These are phyloP conservation scores for Serrognathus titanus DNA, from an alignment of 2,888 invertebrate species.

Conservation along the genomic window DNA sequence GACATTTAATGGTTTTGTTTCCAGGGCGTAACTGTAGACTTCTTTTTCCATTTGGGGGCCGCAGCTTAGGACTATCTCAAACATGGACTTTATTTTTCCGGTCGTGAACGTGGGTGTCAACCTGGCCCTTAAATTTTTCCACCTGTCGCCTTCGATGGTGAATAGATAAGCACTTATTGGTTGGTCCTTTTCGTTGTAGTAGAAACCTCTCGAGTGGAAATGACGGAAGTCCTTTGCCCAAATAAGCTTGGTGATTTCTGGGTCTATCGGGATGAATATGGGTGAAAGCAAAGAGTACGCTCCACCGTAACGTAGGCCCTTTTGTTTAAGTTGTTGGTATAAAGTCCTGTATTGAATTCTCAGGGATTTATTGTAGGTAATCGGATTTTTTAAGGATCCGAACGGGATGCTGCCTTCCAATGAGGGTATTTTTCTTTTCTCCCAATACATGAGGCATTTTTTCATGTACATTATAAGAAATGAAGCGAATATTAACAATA, in stretches of 20 bases:
- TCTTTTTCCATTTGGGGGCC: not conserved
- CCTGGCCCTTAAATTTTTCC: constrained; percentile 10
- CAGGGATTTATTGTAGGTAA: not conserved
- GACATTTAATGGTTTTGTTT: not conserved
- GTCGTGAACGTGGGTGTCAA: constrained; percentile 48
- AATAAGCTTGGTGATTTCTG: constrained; percentile 6
- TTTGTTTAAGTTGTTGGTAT: constrained; percentile 5
- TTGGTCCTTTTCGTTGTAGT: constrained; percentile 12
- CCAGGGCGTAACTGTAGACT: not conserved
- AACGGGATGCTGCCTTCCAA: constrained; percentile 10
- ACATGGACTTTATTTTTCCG: constrained; percentile 61
- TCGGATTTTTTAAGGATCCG: constrained; percentile 9
- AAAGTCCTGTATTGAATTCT: not conserved
- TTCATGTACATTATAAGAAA: constrained; percentile 12
- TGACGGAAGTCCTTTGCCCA: constrained; percentile 12
- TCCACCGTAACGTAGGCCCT: constrained; percentile 14
- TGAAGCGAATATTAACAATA: not conserved
- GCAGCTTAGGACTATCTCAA: constrained; percentile 33
- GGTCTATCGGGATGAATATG: constrained; percentile 10
- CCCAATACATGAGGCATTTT: constrained; percentile 14
- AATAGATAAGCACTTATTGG: constrained; percentile 7
- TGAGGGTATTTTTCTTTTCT: constrained; percentile 10
- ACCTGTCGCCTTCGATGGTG: constrained; percentile 7
- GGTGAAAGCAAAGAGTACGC: constrained; percentile 9
- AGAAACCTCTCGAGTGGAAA: constrained; percentile 11